Evolutionary conservation across 53 echinoderm and acorn worm genomes (phyloP).

Genomic region (Henricia sp.): DNA sequence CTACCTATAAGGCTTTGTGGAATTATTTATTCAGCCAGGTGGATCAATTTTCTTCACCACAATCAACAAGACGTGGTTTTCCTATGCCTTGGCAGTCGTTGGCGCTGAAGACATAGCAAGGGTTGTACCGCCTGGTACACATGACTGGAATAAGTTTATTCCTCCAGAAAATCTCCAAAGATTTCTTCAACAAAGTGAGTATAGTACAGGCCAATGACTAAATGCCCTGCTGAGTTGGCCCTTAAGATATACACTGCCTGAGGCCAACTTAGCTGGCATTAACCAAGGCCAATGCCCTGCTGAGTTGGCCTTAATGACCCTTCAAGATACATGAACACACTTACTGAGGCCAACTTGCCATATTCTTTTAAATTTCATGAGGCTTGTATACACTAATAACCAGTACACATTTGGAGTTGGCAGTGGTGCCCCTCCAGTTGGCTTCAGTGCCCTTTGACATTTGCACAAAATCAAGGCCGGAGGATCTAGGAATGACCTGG

Average conservation of each 20-base stretch:
- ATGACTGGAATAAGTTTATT: conserved; percentile 97
- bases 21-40: conserved; percentile 90
- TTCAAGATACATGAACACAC: neutral
- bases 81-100: conserved; percentile 77
- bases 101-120: conserved; percentile 80
- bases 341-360: neutral
- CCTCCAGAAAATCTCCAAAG: conserved; percentile 70
- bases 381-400: too few relatives aligned
- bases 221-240: too few relatives aligned
- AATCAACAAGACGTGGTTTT: conserved; percentile 92
- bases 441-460: neutral
- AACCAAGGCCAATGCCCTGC: too few relatives aligned
- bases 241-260: too few relatives aligned
- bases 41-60: conserved; percentile 93
- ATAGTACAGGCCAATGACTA: too few relatives aligned
- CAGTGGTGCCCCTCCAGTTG: too few relatives aligned
- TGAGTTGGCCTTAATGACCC: too few relatives aligned
- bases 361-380: neutral
- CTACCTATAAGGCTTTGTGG: too few relatives aligned
- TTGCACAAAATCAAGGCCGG: neutral
- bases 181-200: conserved; percentile 84
- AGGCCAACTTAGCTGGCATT: too few relatives aligned
- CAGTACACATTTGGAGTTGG: too few relatives aligned
- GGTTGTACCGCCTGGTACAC: conserved; percentile 86
- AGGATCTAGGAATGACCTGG: too few relatives aligned